Base-by-base conservation (phyloP, 2,888 invertebrate species). In the Protonemura montana region DNA sequence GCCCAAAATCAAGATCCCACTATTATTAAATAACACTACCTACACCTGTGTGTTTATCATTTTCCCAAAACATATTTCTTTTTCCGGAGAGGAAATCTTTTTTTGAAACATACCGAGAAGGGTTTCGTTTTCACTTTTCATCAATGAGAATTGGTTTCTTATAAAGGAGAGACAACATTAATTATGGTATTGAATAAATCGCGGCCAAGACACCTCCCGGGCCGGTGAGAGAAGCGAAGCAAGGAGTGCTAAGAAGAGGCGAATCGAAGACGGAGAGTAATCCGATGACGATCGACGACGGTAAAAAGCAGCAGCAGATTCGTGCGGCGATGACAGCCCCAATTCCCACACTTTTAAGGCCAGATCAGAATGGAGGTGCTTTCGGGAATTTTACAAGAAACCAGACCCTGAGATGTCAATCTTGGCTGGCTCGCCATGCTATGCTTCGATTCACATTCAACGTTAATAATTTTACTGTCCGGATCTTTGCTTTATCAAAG, bases 1-100 rank as follows among this genome's bases (percentile, higher is more conserved):
- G 28, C 78, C 78, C 78, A 13, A 78, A 59, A 82, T 82, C 82
- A 30, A 30, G 35, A 30, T 41, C 82, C 82, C 82, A 83, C 82
- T 83, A 83, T 83, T 83, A 83, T 83, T 83, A 83, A 83, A 83
- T 41, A 83, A 83, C 82, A 83, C 41, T 42, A 83, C 26, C 82
- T 83, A 83, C 82, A 83, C 82, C 82, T 83, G 78, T 78, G 78
- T 26, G 27, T 78, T 28, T 26, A 83, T 21, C 42, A 30, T 83
- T 41, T 16, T 21, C 78, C 28, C 78, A 6, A 5, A 3, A 59
- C 78, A 7, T 16, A 1, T 0, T 78, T 25, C 26, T 7, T 21
- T 25, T 76, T 25, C 26, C 76, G 26, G 5, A 76, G 21, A 5
- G 76, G 76, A 76, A 25, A 25, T 76, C n/a, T 82, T 83, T 83